These are phyloP conservation scores for sheep (Ovis aries) DNA, from an alignment of 2,113 vertebrate genomes.

Conservation along the genomic window ARS-UI_Ramb_v3.0 NC_056057.1:58469501-58470000, in stretches of 20 bases:
- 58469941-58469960: neutral
- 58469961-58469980: neutral
- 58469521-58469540: neutral
- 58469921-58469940: neutral
- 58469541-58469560: neutral
- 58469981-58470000: neutral
- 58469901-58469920: neutral
- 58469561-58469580: rapidly evolving
- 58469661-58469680: neutral
- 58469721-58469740: neutral
- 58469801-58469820: neutral
- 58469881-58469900: neutral
- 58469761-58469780: neutral
- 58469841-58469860: neutral
- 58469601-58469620: neutral
- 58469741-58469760: neutral
- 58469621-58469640: neutral
- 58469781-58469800: neutral
- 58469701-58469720: neutral
- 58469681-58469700: neutral
- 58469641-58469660: neutral
- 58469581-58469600: neutral
- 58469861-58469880: neutral
- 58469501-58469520: neutral
- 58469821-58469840: neutral